Evolutionary conservation across 1,140 invertebrate genomes (phyloP), one percentile per base, ranked within the genome.

Genomic region (Ooceraea biroi): DNA sequence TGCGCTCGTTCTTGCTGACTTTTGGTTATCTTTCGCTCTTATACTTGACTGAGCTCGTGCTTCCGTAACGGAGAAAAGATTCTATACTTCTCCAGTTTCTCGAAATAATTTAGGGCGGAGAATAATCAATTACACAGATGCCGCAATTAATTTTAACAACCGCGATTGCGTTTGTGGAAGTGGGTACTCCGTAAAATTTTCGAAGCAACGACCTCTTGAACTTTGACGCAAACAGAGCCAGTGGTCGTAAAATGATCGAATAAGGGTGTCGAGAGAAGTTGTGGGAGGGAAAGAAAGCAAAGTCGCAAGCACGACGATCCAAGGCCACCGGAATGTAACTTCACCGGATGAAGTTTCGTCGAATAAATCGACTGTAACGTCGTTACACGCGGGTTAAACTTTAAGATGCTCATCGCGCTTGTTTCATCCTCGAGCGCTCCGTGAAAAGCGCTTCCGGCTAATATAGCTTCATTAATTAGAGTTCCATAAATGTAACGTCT

Each of bases 311-410:
- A 19, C 60, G 44, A 77, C 58, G 52, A 44, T 17, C 0, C 76
- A 80, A 80, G 65, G 65, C 36, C 48, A 69, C 4, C 12, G 17
- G 46, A 30, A 78, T 7, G 1, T 58, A 71, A 80, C 50, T 80
- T 71, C 57, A 36, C 36, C 36, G 36, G 12, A 8, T 22, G 22
- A 57, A 80, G 25, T 80, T 69, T 22, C 50, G 11, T 58, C 12
- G 12, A 17, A 69, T 71, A 71, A 80, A 58, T 80, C 41, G 52
- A 46, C 36, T 19, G 25, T 80, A 57, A 71, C 71, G 66, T 69
- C 65, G 25, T 80, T 80, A 80, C 3, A 71, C 12, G 76, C 50
- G 50, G 71, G 25, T 80, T 71, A 80, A 80, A 71, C 65, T 71
- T 69, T 57, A 58, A 57, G 19, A 80, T 12, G n/a, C 22, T 19